Evolutionary conservation across 1,140 invertebrate species (phyloP).

Genomic region (Caenorhabditis tropicalis): DNA sequence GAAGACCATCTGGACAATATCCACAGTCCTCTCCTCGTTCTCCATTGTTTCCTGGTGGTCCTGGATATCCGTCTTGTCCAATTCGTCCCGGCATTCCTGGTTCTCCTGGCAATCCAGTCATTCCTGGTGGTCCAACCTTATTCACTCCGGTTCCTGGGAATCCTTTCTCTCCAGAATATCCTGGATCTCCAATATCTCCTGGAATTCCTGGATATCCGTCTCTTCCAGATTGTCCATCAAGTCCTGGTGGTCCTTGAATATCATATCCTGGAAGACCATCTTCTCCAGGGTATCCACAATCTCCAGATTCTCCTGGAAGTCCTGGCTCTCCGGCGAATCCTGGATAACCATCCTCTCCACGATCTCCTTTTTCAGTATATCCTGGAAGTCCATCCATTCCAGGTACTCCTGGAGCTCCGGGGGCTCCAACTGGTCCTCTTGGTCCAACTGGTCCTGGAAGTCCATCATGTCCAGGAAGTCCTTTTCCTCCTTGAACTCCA

Average conservation of each 20-base stretch:
- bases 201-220: conserved; percentile 69
- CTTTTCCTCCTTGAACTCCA: conserved; percentile 69
- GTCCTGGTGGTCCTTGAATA: conserved; percentile 66
- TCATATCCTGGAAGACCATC: conserved; percentile 65
- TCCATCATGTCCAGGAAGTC: conserved; percentile 59
- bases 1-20: conserved; percentile 60
- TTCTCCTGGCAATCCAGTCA: conserved; percentile 61
- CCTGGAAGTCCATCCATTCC: conserved; percentile 64
- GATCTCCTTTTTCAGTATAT: conserved; percentile 64
- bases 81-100: conserved; percentile 67
- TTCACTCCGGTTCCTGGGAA: conserved; percentile 70
- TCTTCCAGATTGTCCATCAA: conserved; percentile 64
- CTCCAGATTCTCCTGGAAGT: conserved; percentile 61
- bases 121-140: conserved; percentile 66
- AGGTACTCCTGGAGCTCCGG: conserved; percentile 63
- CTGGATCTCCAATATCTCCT: conserved; percentile 67
- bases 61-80: conserved; percentile 62
- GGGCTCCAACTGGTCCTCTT: conserved; percentile 66
- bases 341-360: conserved; percentile 67
- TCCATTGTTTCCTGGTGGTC: conserved; percentile 52
- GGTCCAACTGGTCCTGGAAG: conserved; percentile 63
- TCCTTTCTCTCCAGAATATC: conserved; percentile 65
- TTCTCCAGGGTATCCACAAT: conserved; percentile 61
- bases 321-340: conserved; percentile 58
- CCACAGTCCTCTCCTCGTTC: conserved; percentile 54